A percentile compares a stretch with the other conserved stretches of the same genome.
Evolutionary conservation across 1,140 invertebrate species (phyloP).

Genomic region (Thalassaphorura encarpata): DNA sequence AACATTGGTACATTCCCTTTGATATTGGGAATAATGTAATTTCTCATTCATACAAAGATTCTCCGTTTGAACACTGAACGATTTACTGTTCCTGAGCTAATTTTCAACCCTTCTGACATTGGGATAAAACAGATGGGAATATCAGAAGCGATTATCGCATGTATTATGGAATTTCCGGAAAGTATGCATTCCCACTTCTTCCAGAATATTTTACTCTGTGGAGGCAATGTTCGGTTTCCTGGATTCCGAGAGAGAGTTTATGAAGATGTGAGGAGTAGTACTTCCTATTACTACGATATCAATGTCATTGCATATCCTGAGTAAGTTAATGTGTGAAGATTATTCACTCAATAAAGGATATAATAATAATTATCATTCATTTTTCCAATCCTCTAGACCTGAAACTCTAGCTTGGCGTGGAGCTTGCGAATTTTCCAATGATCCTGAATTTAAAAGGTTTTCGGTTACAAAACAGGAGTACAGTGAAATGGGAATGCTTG

Average conservation of each 20-base stretch:
- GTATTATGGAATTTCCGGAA: constrained; percentile 59
- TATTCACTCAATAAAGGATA: no score
- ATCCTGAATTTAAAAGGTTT: constrained; percentile 59
- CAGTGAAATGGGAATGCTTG: constrained; percentile 66
- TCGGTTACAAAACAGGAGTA: constrained; percentile 74
- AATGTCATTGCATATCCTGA: no score
- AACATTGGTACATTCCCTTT: no score
- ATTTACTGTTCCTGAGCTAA: constrained; percentile 85
- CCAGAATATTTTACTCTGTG: constrained; percentile 81
- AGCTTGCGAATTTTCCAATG: constrained; percentile 60
- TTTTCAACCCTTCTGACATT: constrained; percentile 92
- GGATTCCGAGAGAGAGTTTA: constrained; percentile 74
- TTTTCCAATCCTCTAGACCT: constrained; percentile 57
- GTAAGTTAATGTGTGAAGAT: no score
- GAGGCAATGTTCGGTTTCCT: constrained; percentile 75
- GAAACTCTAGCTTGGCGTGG: constrained; percentile 78
- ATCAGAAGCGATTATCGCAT: constrained; percentile 71
- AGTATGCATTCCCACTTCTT: constrained; percentile 70
- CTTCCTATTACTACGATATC: neutral
- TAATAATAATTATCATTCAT: no score
- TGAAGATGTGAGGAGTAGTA: constrained; percentile 56
- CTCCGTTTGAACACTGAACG: constrained; percentile 82
- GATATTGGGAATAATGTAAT: neutral
- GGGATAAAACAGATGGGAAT: constrained; percentile 92
- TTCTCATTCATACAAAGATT: constrained; percentile 50